A percentile compares a stretch with the other conserved stretches of the same genome.
Conservation (phyloP, 1,140 invertebrate species). For the Scaptomyza pallida region DNA sequence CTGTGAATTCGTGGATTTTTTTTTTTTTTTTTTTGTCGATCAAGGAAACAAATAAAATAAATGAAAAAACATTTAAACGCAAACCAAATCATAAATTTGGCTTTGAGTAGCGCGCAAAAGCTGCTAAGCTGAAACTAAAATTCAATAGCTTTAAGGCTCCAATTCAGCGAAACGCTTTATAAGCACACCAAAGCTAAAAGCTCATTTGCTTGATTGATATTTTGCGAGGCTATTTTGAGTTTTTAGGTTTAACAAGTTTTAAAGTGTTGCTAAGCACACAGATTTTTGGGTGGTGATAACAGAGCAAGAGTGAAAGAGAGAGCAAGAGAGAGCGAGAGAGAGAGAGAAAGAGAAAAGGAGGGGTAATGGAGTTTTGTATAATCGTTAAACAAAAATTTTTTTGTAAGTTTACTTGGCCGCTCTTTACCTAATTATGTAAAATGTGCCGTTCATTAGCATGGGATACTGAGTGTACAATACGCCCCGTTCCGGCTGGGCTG, state of each 20-base stretch:
- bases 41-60: conserved; percentile 21
- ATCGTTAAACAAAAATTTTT: conserved; percentile 29
- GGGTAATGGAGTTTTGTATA: conserved; percentile 3
- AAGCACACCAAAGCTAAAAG: conserved; percentile 34
- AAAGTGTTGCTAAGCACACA: conserved; percentile 32
- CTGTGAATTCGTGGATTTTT: no score
- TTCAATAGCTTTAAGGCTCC: conserved; percentile 28
- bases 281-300: conserved; percentile 7
- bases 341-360: not conserved
- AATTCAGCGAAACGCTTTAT: conserved; percentile 21
- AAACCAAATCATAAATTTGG: conserved; percentile 26
- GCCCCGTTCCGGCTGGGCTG: conserved; percentile 79
- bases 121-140: conserved; percentile 35
- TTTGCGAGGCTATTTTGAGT: conserved; percentile 6
- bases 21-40: conserved; percentile 15
- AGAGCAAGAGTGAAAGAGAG: conserved; percentile 5
- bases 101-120: conserved; percentile 25
- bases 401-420: conserved; percentile 35
- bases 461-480: conserved; percentile 82
- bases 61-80: not conserved
- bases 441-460: conserved; percentile 83
- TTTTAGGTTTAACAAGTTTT: not conserved
- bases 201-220: not conserved
- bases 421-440: conserved; percentile 84
- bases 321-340: not conserved